Base-by-base conservation (phyloP, 1,140 invertebrate species). In the Conopomorpha cramerella region DNA sequence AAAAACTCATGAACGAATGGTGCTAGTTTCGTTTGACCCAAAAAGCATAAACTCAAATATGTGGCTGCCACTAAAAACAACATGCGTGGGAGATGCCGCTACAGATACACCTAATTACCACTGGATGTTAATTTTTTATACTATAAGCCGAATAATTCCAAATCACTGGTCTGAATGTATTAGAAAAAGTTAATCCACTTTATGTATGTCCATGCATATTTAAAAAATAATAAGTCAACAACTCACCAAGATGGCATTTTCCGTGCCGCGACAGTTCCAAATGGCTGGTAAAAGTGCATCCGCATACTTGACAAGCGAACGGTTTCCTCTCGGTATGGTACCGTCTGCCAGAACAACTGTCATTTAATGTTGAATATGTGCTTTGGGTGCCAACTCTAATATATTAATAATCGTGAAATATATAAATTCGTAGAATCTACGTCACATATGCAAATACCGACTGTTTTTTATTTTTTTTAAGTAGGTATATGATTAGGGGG, bases 291-390 rank as follows among this genome's bases (percentile, higher is more conserved):
- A 91, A 92, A 3, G 89, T 88, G 53, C 90, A 88, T 11, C 89
- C 89, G 48, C 89, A 92, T 11, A 90, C 87, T 80, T 91, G 89
- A 71, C 89, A 92, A 32, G 88, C 89, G 50, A 90, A 91, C 35
- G 89, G 90, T 63, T 92, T 92, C 41, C 86, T 82, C 63, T 91
- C 89, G n/a, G 85, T 89, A 48, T 93, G 90, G 57, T 92, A 92
- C 47, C 89, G 81, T 47, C 90, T 84, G 50, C 6, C 47, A 37
- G 43, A 43, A 35, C 38, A 43, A 13, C 36, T 34, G 23, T 19
- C 8, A 30, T 36, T 34, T 23, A 12, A 39, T 39, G 32, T 39
- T 33, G 16, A 14, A 15, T 13, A 33, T 33, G 18, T n/a, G n/a
- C n/a, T n/a, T n/a, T n/a, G n/a, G n/a, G n/a, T n/a, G n/a, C n/a